Evolutionary conservation across 2,797 vertebrate genomes (phyloP).

Genomic region (Galago senegalensis): DNA sequence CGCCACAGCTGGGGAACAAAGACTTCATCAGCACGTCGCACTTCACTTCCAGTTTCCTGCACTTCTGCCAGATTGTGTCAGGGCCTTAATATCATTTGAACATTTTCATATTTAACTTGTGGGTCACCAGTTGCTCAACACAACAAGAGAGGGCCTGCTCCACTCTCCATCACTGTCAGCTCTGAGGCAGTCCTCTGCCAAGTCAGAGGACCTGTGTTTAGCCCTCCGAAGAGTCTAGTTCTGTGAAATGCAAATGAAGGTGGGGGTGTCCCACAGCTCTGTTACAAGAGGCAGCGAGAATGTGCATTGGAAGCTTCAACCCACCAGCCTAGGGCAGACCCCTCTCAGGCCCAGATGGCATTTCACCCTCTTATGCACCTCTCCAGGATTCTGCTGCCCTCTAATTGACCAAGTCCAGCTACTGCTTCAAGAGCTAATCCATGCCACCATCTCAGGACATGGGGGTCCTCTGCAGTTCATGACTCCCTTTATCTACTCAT

Average conservation of each 20-base stretch:
- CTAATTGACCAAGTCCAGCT: background rate
- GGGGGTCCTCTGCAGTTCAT: too few species aligned
- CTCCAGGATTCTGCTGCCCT: background rate
- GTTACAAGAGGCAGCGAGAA: too few species aligned
- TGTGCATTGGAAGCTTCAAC: accelerated
- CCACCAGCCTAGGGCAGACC: background rate
- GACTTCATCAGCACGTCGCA: background rate
- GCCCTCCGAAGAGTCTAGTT: background rate
- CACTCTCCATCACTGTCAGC: accelerated
- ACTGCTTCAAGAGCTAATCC: background rate
- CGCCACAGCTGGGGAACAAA: background rate
- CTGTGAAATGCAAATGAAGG: background rate
- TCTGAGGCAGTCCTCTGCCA: background rate
- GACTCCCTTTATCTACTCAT: too few species aligned
- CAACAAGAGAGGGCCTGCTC: accelerated
- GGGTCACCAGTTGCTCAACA: background rate
- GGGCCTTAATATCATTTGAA: background rate
- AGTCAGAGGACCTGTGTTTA: accelerated
- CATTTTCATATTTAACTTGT: background rate
- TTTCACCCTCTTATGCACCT: background rate
- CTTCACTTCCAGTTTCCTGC: background rate
- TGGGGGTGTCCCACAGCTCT: too few species aligned
- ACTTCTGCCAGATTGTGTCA: accelerated
- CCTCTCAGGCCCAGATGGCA: accelerated
- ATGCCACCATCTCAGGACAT: background rate